Percentiles rank a stretch among this genome's conserved stretches.
Conservation (phyloP, 2,888 invertebrate species). For the Nemoura dubitans region DNA sequence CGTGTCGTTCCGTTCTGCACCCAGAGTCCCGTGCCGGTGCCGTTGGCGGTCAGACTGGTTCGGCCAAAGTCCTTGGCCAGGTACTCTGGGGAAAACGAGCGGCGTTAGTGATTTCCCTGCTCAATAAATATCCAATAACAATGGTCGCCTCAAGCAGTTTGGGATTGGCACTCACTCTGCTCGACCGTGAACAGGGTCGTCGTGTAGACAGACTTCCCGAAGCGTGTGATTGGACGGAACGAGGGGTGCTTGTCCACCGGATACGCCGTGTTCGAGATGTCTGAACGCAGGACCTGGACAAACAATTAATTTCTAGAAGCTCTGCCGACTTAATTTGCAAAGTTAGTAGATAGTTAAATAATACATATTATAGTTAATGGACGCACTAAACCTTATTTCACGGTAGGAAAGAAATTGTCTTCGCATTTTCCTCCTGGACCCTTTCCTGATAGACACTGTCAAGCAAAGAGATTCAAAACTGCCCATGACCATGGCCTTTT, state of each 20-base stretch:
- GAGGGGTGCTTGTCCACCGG: slow-evolving; percentile 14
- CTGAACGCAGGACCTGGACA: not conserved
- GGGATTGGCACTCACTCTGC: slow-evolving; percentile 32
- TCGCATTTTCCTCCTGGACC: too few relatives aligned
- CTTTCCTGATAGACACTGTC: too few relatives aligned
- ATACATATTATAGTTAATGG: too few relatives aligned
- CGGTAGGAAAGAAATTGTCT: too few relatives aligned
- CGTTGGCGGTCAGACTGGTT: slow-evolving; percentile 16
- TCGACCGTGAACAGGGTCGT: not conserved
- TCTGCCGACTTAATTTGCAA: too few relatives aligned
- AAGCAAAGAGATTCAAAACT: too few relatives aligned
- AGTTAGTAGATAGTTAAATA: too few relatives aligned
- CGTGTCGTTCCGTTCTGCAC: slow-evolving; percentile 19
- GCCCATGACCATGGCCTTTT: too few relatives aligned
- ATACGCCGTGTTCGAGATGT: not conserved
- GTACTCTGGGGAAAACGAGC: not conserved
- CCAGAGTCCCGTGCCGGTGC: slow-evolving; percentile 42
- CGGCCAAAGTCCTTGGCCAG: slow-evolving; percentile 14
- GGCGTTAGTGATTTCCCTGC: not conserved
- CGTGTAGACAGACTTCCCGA: not conserved
- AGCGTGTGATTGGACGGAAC: slow-evolving; percentile 19
- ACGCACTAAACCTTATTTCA: too few relatives aligned
- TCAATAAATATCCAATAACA: too few relatives aligned
- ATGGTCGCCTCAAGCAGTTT: too few relatives aligned
- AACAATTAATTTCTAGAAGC: not conserved